phyloP scores from a whole-genome alignment of 2,113 vertebrate genomes.

The Synodontis membranacea region DNA sequence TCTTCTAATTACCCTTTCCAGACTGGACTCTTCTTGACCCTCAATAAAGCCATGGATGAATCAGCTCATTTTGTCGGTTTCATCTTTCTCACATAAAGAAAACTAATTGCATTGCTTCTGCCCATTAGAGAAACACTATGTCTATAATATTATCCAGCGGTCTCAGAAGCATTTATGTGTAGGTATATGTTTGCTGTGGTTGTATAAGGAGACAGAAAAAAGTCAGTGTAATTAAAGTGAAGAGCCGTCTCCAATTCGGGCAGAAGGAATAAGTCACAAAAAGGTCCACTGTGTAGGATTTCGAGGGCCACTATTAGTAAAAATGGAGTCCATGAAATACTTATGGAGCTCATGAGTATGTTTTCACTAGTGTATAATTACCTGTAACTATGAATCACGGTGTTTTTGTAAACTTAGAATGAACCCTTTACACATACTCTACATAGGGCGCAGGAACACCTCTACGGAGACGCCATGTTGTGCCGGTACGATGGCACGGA shows the following conservation, averaged over 20 bases:
- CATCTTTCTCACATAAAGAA: background rate
- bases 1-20: background rate
- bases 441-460: too few species aligned
- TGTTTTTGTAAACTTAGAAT: too few species aligned
- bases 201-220: background rate
- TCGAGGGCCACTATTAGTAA: too few species aligned
- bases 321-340: too few species aligned
- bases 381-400: too few species aligned
- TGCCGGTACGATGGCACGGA: too few species aligned
- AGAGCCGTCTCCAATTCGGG: background rate
- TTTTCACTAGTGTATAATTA: too few species aligned
- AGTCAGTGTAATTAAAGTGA: background rate
- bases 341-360: too few species aligned
- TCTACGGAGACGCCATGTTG: too few species aligned
- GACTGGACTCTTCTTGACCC: constrained; percentile 42
- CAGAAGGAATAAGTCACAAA: background rate
- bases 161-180: constrained; percentile 33
- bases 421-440: too few species aligned
- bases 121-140: constrained; percentile 29
- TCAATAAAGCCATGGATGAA: constrained; percentile 44
- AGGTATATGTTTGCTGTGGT: background rate
- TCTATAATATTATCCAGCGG: constrained; percentile 26
- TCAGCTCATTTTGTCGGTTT: constrained; percentile 32
- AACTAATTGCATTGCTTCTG: background rate
- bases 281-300: too few species aligned